Percentiles rank a stretch among this genome's conserved stretches.
phyloP scores from a whole-genome alignment of 2,797 vertebrate genomes.

The Darevskia mixta region DNA sequence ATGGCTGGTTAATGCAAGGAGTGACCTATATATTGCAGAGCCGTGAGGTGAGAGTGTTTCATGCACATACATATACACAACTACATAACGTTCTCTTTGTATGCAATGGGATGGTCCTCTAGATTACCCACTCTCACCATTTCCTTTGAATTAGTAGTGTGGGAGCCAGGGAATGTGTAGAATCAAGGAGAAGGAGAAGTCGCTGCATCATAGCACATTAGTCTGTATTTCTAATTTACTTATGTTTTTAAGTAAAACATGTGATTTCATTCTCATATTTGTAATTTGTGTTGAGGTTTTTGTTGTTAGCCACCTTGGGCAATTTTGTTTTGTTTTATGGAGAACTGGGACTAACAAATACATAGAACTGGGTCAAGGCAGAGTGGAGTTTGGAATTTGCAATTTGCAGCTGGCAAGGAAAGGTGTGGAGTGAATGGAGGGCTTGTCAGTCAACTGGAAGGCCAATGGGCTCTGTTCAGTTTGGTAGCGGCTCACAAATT shows the following conservation, averaged over 20 bases:
- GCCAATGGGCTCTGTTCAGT: not conserved
- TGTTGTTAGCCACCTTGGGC: too few relatives aligned
- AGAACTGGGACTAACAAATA: too few relatives aligned
- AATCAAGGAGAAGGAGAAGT: not conserved
- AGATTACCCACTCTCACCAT: not conserved
- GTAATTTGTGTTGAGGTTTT: too few relatives aligned
- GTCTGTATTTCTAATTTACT: too few relatives aligned
- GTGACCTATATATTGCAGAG: not conserved
- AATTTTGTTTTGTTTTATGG: too few relatives aligned
- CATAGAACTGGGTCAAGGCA: not conserved
- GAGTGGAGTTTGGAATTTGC: not conserved
- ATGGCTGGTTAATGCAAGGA: too few relatives aligned
- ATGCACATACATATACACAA: not conserved
- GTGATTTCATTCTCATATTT: too few relatives aligned
- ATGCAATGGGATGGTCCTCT: too few relatives aligned
- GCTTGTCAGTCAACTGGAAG: not conserved
- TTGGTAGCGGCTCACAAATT: not conserved
- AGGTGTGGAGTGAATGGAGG: not conserved
- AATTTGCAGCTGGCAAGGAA: not conserved
- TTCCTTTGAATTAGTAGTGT: not conserved
- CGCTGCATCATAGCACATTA: too few relatives aligned
- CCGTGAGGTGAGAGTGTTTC: not conserved
- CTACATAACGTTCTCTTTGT: not conserved
- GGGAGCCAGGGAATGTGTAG: not conserved
- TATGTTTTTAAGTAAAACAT: too few relatives aligned